A percentile compares a stretch with the other conserved stretches of the same genome.
phyloP scores from a whole-genome alignment of 2,113 vertebrate species.

The Eubucco bourcierii region DNA sequence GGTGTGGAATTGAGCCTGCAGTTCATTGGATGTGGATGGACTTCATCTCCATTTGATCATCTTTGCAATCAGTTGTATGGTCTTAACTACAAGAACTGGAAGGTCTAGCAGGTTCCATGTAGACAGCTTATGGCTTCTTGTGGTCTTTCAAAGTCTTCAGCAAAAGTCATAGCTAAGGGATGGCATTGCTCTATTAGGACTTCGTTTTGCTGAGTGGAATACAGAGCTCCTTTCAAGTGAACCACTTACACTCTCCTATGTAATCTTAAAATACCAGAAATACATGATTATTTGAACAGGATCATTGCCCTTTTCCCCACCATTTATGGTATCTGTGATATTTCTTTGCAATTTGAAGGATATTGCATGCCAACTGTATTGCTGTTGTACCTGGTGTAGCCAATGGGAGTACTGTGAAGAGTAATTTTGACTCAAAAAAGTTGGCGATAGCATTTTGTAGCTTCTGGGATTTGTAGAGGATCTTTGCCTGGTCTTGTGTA shows the following conservation, averaged over 20 bases:
- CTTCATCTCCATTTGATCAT: rapidly evolving
- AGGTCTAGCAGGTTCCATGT: too few species aligned
- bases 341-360: neutral
- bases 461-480: neutral
- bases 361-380: neutral
- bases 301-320: neutral
- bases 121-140: too few species aligned
- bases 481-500: neutral
- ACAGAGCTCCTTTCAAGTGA: neutral
- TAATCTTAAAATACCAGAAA: neutral
- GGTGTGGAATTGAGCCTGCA: neutral
- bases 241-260: rapidly evolving
- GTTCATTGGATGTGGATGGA: neutral
- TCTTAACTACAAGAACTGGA: too few species aligned
- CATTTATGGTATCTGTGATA: neutral
- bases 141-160: neutral
- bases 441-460: neutral
- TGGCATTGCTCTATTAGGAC: neutral
- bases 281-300: neutral
- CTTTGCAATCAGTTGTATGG: too few species aligned
- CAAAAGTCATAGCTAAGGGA: neutral
- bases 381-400: neutral
- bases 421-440: neutral
- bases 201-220: neutral
- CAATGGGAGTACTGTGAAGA: neutral